Evolutionary conservation across 2,113 vertebrate species (phyloP).

Genomic region (Opisthocomus hoazin): DNA sequence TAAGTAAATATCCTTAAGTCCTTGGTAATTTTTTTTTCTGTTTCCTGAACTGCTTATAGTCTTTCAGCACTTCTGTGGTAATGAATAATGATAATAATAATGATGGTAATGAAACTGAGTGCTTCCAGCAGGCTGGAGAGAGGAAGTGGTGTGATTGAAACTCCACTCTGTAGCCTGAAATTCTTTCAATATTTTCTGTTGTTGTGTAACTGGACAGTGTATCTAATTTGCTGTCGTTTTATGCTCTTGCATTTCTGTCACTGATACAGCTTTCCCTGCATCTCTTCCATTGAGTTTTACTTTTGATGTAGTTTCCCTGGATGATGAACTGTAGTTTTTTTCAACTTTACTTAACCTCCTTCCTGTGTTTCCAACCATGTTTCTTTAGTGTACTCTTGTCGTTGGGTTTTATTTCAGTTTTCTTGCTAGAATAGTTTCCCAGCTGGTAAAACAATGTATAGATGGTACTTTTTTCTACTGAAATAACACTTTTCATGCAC

Average conservation of each 20-base stretch:
- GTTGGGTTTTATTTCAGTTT: neutral
- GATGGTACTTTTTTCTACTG: neutral
- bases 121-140: neutral
- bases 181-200: neutral
- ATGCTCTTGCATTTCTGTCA: neutral
- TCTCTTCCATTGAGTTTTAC: neutral
- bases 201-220: neutral
- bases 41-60: neutral
- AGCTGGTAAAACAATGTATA: neutral
- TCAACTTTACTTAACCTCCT: neutral
- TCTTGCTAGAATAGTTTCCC: neutral
- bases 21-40: neutral
- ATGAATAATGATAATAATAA: neutral
- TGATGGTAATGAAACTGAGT: neutral
- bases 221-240: neutral
- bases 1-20: neutral
- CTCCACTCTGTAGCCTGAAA: neutral
- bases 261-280: neutral
- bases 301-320: neutral
- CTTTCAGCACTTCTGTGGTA: neutral
- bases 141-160: neutral
- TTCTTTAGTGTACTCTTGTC: neutral
- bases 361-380: neutral
- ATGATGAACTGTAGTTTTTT: neutral
- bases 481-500: neutral